Evolutionary conservation across 2,888 invertebrate genomes (phyloP).

Genomic region (Apoderus coryli): DNA sequence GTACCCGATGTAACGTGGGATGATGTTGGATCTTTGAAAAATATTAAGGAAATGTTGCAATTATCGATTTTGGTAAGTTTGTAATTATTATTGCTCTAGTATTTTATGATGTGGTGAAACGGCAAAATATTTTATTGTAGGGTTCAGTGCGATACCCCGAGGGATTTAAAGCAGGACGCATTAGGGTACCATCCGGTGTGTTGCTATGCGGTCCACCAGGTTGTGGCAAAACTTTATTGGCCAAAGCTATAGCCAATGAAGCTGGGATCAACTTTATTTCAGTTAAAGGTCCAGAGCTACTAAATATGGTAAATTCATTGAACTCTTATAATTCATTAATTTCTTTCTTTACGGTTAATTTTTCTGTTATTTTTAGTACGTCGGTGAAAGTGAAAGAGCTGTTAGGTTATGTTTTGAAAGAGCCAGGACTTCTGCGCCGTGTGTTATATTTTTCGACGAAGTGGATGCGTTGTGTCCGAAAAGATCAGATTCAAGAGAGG

Average conservation of each 20-base stretch:
- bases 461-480: constrained; percentile 91
- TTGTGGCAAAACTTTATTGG: constrained; percentile 88
- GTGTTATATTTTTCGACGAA: constrained; percentile 98
- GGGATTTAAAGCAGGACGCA: constrained; percentile 60
- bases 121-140: constrained; percentile 33
- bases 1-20: constrained; percentile 97
- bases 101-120: neutral
- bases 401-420: constrained; percentile 92
- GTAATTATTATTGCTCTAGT: neutral
- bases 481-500: constrained; percentile 60
- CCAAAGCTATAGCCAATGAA: constrained; percentile 97
- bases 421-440: constrained; percentile 89
- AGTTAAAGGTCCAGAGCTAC: constrained; percentile 93
- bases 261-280: constrained; percentile 98
- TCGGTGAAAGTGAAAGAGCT: constrained; percentile 95
- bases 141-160: constrained; percentile 83
- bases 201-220: constrained; percentile 95
- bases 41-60: constrained; percentile 80
- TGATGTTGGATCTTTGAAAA: constrained; percentile 82
- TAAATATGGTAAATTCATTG: constrained; percentile 86
- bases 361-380: constrained; percentile 51
- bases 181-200: constrained; percentile 76
- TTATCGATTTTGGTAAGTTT: constrained; percentile 63
- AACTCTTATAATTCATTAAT: too few species aligned
- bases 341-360: constrained; percentile 5